Evolutionary conservation across 2,888 invertebrate genomes (phyloP).

Genomic region (Physocephala rufipes): DNA sequence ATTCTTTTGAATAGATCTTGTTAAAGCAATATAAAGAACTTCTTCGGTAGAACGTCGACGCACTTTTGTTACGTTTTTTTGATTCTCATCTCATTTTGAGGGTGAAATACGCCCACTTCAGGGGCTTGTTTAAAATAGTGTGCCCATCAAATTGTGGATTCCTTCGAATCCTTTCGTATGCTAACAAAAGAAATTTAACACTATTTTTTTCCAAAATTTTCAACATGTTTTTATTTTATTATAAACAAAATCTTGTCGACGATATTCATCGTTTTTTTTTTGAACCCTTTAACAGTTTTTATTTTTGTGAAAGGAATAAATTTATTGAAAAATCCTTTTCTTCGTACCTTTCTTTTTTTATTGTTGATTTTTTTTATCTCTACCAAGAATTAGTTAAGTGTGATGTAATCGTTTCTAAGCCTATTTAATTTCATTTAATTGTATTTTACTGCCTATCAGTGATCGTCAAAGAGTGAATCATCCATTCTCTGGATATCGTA

Average conservation of each 20-base stretch:
- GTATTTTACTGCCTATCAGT: conserved; percentile 9
- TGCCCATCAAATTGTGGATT: conserved; percentile 9
- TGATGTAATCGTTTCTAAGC: conserved; percentile 16
- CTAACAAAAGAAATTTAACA: background rate
- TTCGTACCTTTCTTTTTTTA: background rate
- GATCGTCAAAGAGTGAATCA: background rate
- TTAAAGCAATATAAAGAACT: conserved; percentile 34
- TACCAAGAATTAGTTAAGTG: conserved; percentile 25
- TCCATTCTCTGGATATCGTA: background rate
- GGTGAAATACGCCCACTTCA: conserved; percentile 43
- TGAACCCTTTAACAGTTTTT: conserved; percentile 18
- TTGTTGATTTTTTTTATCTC: background rate
- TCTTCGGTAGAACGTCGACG: background rate
- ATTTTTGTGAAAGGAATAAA: background rate
- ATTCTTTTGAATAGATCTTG: conserved; percentile 35
- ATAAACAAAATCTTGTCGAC: background rate
- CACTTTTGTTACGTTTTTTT: conserved; percentile 19
- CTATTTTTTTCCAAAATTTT: background rate
- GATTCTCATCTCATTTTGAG: conserved; percentile 15
- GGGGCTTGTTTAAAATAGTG: conserved; percentile 10
- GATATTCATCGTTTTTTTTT: background rate
- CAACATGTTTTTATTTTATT: background rate
- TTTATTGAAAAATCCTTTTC: background rate
- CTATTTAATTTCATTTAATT: conserved; percentile 30
- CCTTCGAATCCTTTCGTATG: background rate